These are phyloP conservation scores for Microctenopoma stevenorrisi DNA, from an alignment of 2,797 vertebrate species.

Conservation along the genomic window DNA sequence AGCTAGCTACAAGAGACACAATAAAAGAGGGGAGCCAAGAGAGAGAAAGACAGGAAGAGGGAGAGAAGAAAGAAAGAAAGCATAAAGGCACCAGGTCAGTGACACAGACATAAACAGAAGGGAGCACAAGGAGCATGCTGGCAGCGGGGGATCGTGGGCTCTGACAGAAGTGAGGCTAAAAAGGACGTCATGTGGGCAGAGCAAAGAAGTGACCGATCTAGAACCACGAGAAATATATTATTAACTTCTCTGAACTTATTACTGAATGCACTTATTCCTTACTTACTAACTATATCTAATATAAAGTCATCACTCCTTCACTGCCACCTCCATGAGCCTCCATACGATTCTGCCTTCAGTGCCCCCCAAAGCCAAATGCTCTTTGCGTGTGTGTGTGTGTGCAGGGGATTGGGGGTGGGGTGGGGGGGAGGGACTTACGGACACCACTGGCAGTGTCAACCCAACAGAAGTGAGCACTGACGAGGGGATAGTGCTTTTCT, in stretches of 20 bases:
- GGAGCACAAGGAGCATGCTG: constrained; percentile 73
- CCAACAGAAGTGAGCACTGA: constrained; percentile 82
- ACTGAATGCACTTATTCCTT: too few species aligned
- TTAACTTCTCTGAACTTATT: neutral
- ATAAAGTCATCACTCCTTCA: constrained; percentile 25
- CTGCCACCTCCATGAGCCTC: constrained; percentile 32
- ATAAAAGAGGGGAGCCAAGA: constrained; percentile 35
- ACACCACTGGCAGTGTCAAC: constrained; percentile 82
- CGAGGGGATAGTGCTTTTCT: constrained; percentile 81
- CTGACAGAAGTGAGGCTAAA: constrained; percentile 47
- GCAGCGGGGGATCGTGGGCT: constrained; percentile 64
- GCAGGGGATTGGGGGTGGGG: neutral
- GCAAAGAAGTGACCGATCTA: constrained; percentile 43
- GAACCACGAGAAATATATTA: neutral
- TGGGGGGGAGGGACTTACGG: constrained; percentile 81
- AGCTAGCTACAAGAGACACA: constrained; percentile 88
- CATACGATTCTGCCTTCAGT: constrained; percentile 27
- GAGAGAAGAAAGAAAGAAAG: constrained; percentile 60
- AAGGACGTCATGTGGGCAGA: constrained; percentile 33
- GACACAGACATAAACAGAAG: constrained; percentile 68
- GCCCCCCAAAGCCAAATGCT: constrained; percentile 41
- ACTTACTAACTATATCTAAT: neutral
- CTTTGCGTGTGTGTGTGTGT: constrained; percentile 20
- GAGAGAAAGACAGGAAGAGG: constrained; percentile 55
- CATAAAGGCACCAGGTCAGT: constrained; percentile 73